Evolutionary conservation across 1,140 invertebrate genomes (phyloP), one percentile per base, ranked within the genome.

Genomic region (Aphaenogaster floridana): DNA sequence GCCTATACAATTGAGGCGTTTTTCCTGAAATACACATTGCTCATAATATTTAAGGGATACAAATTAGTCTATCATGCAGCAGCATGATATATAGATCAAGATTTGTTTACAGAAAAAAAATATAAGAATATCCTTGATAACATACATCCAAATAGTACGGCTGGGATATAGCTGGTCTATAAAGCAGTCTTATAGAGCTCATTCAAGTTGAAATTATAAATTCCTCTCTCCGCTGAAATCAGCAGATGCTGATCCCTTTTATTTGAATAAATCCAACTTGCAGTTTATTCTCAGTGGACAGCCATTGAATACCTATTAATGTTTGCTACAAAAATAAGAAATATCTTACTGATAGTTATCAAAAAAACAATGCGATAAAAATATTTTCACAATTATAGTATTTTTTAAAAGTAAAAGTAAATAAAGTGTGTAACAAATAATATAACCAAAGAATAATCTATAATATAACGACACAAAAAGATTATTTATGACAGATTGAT

Each of bases 101-200:
- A 84, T 61, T 61, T 69, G 8, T 90, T 83, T 84, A 98, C 98
- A 99, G 91, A 99, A 99, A 57, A 99, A 95, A 11, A 98, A 99
- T 98, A 99, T 99, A 0, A 99, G 96, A 21, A 99, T 98, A 95
- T 99, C 98, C 94, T 99, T 99, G 74, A 99, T 99, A 59, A 99
- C 99, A 95, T 99, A 99, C 96, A 99, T 97, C 99, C 99, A 99
- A 89, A 98, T 97, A 21, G 99, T 99, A 92, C 98, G 96, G 90
- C 99, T 96, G 42, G 98, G 98, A 95, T 99, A 99, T 11, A 99
- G 96, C 95, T 99, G 98, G 96, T 99, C 99, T 95, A 99, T 98
- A 17, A 0, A 21, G 98, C 98, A 3, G 99, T 98, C 96, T 99
- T 99, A 95, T 99, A 99, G 3, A 99, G 95, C 95, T 99, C 98